phyloP scores from a whole-genome alignment of 2,797 vertebrate species.

The Spondyliosoma cantharus region DNA sequence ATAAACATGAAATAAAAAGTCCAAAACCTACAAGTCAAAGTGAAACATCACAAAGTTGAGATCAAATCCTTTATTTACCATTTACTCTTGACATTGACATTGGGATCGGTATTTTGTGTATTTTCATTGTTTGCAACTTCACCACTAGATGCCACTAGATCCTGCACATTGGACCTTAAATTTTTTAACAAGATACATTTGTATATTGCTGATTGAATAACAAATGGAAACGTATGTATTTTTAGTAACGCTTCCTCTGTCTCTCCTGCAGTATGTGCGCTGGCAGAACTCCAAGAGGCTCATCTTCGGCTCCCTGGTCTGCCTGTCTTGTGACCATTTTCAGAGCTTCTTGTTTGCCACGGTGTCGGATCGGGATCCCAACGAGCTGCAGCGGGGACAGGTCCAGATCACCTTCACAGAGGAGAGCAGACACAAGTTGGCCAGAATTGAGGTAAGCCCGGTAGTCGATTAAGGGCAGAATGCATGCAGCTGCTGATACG shows the following conservation, averaged over 20 bases:
- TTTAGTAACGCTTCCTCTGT: neutral
- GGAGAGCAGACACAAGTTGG: slow-evolving; percentile 85
- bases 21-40: no score
- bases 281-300: slow-evolving; percentile 96
- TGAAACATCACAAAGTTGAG: no score
- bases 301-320: slow-evolving; percentile 93
- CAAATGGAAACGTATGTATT: neutral
- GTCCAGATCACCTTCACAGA: slow-evolving; percentile 89
- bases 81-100: no score
- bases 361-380: slow-evolving; percentile 87
- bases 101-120: no score
- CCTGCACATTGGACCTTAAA: no score
- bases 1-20: no score
- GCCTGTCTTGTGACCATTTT: slow-evolving; percentile 93
- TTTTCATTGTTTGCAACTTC: no score
- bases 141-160: no score
- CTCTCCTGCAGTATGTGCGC: slow-evolving; percentile 84
- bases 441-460: slow-evolving; percentile 76
- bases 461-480: neutral
- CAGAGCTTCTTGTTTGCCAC: slow-evolving; percentile 93
- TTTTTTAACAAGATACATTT: neutral
- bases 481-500: neutral
- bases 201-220: neutral
- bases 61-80: no score
- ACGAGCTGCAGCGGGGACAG: slow-evolving; percentile 80